Base-by-base conservation (phyloP, 1,140 invertebrate genomes). In the Dinoponera quadriceps region DNA sequence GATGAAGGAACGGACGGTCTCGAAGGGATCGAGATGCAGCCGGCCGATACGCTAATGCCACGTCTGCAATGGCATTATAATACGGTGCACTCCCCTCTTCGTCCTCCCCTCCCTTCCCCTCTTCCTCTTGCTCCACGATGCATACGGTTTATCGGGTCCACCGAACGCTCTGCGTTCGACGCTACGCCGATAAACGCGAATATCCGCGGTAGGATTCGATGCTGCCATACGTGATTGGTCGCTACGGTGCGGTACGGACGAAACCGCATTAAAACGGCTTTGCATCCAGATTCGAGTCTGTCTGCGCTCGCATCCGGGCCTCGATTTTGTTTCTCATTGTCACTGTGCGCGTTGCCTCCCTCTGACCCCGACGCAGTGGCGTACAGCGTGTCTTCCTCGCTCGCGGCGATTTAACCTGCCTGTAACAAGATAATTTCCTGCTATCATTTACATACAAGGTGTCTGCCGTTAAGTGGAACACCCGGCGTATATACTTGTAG, bases 21-120 rank as follows among this genome's bases (percentile, higher is more conserved):
- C 82, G 74, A 65, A 88, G 69, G 83, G 83, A 84, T 89, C 77
- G 85, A 90, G 89, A 90, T 90, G 49, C 68, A 81, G 44, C 51
- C 81, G n/a, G 44, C 25, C 55, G 89, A 90, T 90, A 90, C 86
- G 87, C 82, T 90, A 90, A 90, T 90, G 85, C 88, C 85, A 78
- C 74, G 89, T 88, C 87, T 83, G 83, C 87, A 85, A 87, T 85
- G 83, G 87, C 85, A 87, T 88, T 90, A 88, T 89, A 90, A 90
- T 88, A 88, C 86, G 71, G 82, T 84, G 68, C 77, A 49, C 83
- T 87, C 72, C 63, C 59, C 66, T 59, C 69, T 63, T 49, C 72
- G 38, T 44, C 38, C 3, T 44, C 38, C 38, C 11, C 38, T 11
- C 11, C 7, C 38, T 44, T 9, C 7, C 11, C 38, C 38, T 44